Evolutionary conservation across 1,140 invertebrate species (phyloP), one percentile per base, ranked within the genome.

Genomic region (Danaus melanippus): DNA sequence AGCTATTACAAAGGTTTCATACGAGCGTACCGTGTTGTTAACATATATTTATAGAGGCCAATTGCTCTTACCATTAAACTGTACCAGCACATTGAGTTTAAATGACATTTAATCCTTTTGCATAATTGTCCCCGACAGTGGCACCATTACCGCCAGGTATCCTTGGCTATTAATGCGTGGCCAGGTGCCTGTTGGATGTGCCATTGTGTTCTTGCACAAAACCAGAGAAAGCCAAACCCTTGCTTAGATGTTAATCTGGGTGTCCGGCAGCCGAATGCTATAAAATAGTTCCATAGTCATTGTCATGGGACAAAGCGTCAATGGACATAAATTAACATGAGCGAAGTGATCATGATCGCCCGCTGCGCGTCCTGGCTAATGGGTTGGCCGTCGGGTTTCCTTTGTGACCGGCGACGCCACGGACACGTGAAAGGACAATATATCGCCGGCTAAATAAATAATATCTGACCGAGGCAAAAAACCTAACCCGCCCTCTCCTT

Each of bases 281-380:
- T 84, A 84, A 86, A 86, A 83, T 79, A 65, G 63, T 55, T 48
- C 67, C 56, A 74, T 84, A 84, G 81, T 86, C 44, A 74, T 84
- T 86, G 81, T 86, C 44, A 57, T 50, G 58, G 69, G 56, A 86
- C 79, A 86, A 84, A 67, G 74, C 74, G 64, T 84, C 84, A 84
- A 84, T 84, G 74, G 66, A 86, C 84, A 86, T 86, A 86, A 86
- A 86, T 86, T 84, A 84, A 84, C 74, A 76, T 74, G 74, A 79
- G 79, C 79, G 78, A 77, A 82, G 79, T 84, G 81, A 86, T 86
- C 79, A 86, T 86, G 81, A 81, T 64, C 66, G 59, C 81, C 84
- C 71, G 81, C 67, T 42, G 79, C 41, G 66, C 50, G 78, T 51
- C 41, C 54, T 21, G 63, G 60, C 72, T 84, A 86, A 86, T 86